phyloP scores from a whole-genome alignment of 2,113 vertebrate genomes.

The Boulengerochromis microlepis region DNA sequence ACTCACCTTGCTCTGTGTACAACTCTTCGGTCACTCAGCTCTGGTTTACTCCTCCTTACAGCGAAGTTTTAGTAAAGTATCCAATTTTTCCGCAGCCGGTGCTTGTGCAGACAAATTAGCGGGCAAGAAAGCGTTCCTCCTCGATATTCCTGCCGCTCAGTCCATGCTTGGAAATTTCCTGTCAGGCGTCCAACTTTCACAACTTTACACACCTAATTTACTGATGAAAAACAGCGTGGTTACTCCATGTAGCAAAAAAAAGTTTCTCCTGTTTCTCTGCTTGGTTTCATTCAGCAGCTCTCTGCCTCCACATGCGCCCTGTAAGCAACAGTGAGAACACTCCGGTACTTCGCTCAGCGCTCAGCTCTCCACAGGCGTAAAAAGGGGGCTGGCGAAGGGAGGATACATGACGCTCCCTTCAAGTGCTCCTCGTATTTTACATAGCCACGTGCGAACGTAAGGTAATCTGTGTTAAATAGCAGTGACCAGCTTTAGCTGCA shows the following conservation, averaged over 20 bases:
- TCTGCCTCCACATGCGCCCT: conserved; percentile 40
- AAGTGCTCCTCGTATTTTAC: not conserved
- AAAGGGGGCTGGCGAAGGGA: conserved; percentile 15
- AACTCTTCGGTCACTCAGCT: not conserved
- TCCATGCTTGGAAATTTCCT: not conserved
- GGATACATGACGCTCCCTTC: conserved; percentile 13
- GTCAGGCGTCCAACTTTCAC: not conserved
- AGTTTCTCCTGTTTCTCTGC: not conserved
- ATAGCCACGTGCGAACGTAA: not conserved
- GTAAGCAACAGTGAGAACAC: not conserved
- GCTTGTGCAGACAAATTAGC: not conserved
- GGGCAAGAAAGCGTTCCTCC: not conserved
- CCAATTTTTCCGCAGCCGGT: not conserved
- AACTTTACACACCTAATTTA: not conserved
- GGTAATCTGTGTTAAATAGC: not conserved
- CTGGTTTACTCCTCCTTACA: not conserved
- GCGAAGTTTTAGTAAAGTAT: not conserved
- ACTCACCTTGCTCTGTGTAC: conserved; percentile 18
- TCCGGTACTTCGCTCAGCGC: not conserved
- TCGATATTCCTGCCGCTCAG: not conserved
- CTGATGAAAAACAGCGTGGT: not conserved
- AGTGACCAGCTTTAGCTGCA: not conserved
- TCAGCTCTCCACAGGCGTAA: not conserved
- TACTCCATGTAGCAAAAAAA: not conserved
- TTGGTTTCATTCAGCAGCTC: not conserved